A percentile compares a stretch with the other conserved stretches of the same genome.
These are phyloP conservation scores for Orthonyx spaldingii DNA, from an alignment of 2,113 vertebrate species.

Conservation along the genomic window DNA sequence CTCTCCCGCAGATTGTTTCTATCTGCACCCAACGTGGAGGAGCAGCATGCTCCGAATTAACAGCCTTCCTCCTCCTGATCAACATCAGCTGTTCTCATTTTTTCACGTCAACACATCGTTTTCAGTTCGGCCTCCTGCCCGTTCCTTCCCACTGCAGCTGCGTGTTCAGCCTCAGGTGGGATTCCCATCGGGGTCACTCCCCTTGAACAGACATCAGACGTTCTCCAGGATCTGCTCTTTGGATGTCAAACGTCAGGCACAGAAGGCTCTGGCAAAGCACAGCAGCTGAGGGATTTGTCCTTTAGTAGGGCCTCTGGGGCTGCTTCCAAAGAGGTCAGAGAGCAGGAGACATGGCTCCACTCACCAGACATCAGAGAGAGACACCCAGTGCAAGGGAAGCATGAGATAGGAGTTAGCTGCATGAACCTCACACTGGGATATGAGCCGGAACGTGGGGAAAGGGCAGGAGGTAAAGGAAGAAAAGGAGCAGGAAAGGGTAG, in stretches of 20 bases:
- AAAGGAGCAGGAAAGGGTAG: neutral
- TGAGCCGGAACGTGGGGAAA: neutral
- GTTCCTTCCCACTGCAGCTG: rapidly evolving
- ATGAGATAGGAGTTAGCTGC: neutral
- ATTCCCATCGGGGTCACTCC: rapidly evolving
- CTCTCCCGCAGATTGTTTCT: neutral
- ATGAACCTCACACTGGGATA: neutral
- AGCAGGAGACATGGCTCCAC: neutral
- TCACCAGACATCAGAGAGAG: neutral
- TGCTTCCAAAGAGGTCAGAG: neutral
- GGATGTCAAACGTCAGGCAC: neutral
- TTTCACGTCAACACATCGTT: rapidly evolving
- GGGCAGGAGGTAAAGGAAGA: neutral
- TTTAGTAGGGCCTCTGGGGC: neutral
- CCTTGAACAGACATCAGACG: neutral
- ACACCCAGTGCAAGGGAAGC: neutral
- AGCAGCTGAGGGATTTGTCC: neutral
- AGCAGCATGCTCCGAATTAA: neutral
- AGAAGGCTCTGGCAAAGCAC: neutral
- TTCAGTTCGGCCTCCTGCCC: rapidly evolving
- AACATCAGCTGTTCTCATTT: neutral
- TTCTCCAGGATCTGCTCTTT: neutral
- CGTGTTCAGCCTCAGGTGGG: neutral
- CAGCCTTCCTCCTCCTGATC: neutral
- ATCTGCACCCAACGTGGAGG: neutral